Percentiles rank a stretch among this genome's conserved stretches.
Conservation (phyloP, 1,140 invertebrate species). For the Hyposmocoma kahamanoa region DNA sequence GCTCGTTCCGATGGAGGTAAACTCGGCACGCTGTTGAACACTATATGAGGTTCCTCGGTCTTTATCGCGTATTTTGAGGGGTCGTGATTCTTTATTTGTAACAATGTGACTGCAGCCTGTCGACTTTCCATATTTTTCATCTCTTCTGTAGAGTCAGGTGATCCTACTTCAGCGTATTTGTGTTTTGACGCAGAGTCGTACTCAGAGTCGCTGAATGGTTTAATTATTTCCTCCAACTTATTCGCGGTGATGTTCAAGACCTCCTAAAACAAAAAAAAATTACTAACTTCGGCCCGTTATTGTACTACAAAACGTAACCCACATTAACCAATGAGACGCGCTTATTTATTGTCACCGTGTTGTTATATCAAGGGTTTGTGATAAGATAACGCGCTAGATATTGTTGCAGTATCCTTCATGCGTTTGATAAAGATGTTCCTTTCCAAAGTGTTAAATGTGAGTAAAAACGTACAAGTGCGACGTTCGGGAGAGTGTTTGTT, state of each 20-base stretch:
- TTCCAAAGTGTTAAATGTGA: conserved; percentile 37
- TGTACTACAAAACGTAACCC: conserved; percentile 48
- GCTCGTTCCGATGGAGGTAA: conserved; percentile 60
- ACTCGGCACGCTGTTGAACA: conserved; percentile 66
- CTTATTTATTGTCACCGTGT: conserved; percentile 47
- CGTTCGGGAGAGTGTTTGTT: conserved; percentile 16
- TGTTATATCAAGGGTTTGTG: conserved; percentile 53
- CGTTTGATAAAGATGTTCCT: conserved; percentile 54
- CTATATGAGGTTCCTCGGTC: conserved; percentile 62
- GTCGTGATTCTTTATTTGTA: conserved; percentile 72
- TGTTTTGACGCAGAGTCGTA: conserved; percentile 47
- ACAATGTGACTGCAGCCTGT: conserved; percentile 66
- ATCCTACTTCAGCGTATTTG: conserved; percentile 61
- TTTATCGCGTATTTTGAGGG: conserved; percentile 65
- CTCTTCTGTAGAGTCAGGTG: conserved; percentile 70
- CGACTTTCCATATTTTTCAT: conserved; percentile 71
- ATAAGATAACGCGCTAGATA: conserved; percentile 62
- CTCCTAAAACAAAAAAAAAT: conserved; percentile 60
- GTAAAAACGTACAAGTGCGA: no score
- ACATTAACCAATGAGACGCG: conserved; percentile 55
- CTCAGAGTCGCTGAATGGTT: conserved; percentile 51
- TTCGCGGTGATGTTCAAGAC: conserved; percentile 61
- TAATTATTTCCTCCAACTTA: conserved; percentile 71
- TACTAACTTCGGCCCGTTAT: conserved; percentile 35
- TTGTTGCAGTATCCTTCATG: conserved; percentile 50